Evolutionary conservation across 2,113 vertebrate species (phyloP).

Genomic region (Prietella phreatophila): DNA sequence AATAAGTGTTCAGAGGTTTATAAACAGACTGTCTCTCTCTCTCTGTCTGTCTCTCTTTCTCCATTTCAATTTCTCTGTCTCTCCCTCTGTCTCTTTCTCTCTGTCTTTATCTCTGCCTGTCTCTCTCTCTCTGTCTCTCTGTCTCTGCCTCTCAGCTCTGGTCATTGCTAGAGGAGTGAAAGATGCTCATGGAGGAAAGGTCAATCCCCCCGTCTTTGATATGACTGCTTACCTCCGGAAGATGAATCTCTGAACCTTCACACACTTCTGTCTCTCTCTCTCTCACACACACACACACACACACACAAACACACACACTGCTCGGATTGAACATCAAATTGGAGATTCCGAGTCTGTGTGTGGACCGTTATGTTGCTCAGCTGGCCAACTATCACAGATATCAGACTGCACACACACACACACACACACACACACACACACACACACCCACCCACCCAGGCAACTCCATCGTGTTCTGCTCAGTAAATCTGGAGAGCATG

Average conservation of each 20-base stretch:
- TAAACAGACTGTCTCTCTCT: neutral
- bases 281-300: neutral
- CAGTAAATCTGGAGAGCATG: neutral
- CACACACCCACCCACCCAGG: conserved; percentile 1
- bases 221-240: conserved; percentile 44
- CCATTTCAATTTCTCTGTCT: no score
- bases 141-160: conserved; percentile 8
- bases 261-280: no score
- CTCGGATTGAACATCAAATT: no score
- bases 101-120: neutral
- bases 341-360: no score
- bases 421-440: conserved; percentile 19
- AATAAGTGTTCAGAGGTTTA: neutral
- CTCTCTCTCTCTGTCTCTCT: neutral
- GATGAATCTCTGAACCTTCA: neutral
- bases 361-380: no score
- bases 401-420: neutral
- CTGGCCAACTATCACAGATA: no score
- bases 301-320: neutral
- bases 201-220: conserved; percentile 40
- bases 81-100: neutral
- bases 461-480: neutral
- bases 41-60: neutral
- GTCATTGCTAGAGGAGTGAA: conserved; percentile 49
- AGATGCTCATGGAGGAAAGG: conserved; percentile 48